A percentile compares a stretch with the other conserved stretches of the same genome.
These are phyloP conservation scores for Ariopsis seemanni DNA, from an alignment of 2,113 vertebrate genomes.

Conservation along the genomic window DNA sequence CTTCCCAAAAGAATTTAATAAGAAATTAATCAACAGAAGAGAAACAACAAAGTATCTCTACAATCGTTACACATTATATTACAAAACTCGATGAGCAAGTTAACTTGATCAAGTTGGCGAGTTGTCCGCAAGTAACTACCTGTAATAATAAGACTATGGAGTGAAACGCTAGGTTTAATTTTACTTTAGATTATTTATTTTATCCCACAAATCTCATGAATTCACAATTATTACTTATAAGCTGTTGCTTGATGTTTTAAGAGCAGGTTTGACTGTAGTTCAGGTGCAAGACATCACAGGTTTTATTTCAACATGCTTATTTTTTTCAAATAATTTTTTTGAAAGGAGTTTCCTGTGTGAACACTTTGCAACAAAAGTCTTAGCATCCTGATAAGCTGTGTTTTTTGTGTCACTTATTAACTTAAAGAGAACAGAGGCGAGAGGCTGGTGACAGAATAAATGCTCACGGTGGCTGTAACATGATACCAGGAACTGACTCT, in stretches of 20 bases:
- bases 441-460: background rate
- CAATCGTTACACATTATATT: background rate
- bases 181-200: background rate
- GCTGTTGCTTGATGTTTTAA: background rate
- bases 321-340: too few species aligned
- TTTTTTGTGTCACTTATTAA: background rate
- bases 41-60: background rate
- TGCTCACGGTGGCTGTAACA: background rate
- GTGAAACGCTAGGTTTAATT: background rate
- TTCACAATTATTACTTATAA: background rate
- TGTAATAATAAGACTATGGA: background rate
- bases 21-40: background rate
- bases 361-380: background rate
- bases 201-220: background rate
- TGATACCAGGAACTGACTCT: background rate
- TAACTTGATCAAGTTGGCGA: background rate
- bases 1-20: background rate
- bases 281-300: too few species aligned
- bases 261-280: background rate
- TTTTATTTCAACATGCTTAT: background rate
- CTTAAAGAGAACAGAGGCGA: background rate
- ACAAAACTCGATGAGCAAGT: background rate
- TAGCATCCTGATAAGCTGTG: background rate
- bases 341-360: background rate
- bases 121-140: background rate